phyloP scores from a whole-genome alignment of 2,797 vertebrate genomes.

The Salmo trutta region DNA sequence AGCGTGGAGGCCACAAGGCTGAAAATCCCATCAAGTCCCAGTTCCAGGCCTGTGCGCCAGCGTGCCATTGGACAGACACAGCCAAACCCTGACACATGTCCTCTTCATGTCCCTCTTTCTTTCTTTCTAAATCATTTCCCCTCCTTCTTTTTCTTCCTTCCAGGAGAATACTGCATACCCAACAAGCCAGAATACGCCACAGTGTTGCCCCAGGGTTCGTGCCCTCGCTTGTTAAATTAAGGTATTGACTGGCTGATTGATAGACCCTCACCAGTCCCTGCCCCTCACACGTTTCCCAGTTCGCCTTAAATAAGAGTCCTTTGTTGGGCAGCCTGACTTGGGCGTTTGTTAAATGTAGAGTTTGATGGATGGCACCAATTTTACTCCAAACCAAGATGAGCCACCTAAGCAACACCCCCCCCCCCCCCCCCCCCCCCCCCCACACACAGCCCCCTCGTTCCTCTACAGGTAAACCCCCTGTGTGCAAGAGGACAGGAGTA shows the following conservation, averaged over 20 bases:
- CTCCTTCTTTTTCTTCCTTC: slow-evolving; percentile 43
- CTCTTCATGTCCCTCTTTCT: slow-evolving; percentile 42
- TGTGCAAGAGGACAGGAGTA: slow-evolving; percentile 68
- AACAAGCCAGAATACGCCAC: slow-evolving; percentile 78
- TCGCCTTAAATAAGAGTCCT: slow-evolving; percentile 76
- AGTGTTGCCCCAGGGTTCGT: slow-evolving; percentile 79
- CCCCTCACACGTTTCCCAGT: slow-evolving; percentile 72
- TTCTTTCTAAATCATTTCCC: not conserved
- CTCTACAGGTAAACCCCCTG: slow-evolving; percentile 72
- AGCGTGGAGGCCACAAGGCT: slow-evolving; percentile 23
- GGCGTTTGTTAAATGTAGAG: slow-evolving; percentile 76
- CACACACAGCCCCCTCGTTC: slow-evolving; percentile 51
- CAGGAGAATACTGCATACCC: slow-evolving; percentile 65
- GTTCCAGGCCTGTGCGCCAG: slow-evolving; percentile 74
- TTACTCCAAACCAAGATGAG: slow-evolving; percentile 76
- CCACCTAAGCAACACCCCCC: slow-evolving; percentile 57
- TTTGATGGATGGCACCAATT: slow-evolving; percentile 85
- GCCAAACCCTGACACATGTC: slow-evolving; percentile 63
- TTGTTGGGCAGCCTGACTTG: slow-evolving; percentile 69
- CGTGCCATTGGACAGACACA: slow-evolving; percentile 72
- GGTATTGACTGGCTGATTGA: slow-evolving; percentile 86
- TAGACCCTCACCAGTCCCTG: slow-evolving; percentile 78
- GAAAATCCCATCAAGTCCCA: slow-evolving; percentile 69
- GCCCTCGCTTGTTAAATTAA: slow-evolving; percentile 90
- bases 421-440: too few relatives aligned